Conservation (phyloP, 2,113 vertebrate genomes). For the Leptodactylus fuscus region DNA sequence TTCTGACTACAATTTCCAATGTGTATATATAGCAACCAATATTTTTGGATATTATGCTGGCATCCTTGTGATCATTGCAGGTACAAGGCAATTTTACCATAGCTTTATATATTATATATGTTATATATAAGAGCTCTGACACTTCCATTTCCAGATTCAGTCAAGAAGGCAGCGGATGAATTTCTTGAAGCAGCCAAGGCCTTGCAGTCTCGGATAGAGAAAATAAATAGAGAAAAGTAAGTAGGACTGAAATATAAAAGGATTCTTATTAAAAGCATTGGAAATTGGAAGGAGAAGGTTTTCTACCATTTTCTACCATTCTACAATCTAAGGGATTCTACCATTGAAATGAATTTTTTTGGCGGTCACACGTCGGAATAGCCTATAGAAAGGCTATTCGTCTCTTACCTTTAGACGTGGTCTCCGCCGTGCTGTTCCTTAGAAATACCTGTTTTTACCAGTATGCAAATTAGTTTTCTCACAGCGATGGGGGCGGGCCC, state of each 20-base stretch:
- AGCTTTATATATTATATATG: not conserved
- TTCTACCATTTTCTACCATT: no score
- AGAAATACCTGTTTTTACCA: no score
- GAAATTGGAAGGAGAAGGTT: not conserved
- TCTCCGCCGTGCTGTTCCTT: no score
- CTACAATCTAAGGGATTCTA: no score
- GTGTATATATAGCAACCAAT: no score
- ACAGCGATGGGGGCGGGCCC: no score
- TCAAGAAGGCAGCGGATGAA: conserved; percentile 30
- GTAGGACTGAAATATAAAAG: not conserved
- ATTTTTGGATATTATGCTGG: not conserved
- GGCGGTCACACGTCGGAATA: no score
- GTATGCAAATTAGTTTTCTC: no score
- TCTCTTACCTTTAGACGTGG: no score
- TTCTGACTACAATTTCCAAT: no score
- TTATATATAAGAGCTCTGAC: not conserved
- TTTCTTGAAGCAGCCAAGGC: conserved; percentile 36
- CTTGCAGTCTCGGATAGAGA: conserved; percentile 29
- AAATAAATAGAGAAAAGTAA: conserved; percentile 46
- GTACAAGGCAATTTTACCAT: not conserved
- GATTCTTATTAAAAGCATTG: not conserved
- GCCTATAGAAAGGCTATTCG: no score
- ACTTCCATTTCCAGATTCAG: conserved; percentile 30
- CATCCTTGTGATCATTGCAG: not conserved
- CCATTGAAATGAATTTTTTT: no score